Base-by-base conservation (phyloP, 2,797 vertebrate species). In the Pseudomugil tenellus region DNA sequence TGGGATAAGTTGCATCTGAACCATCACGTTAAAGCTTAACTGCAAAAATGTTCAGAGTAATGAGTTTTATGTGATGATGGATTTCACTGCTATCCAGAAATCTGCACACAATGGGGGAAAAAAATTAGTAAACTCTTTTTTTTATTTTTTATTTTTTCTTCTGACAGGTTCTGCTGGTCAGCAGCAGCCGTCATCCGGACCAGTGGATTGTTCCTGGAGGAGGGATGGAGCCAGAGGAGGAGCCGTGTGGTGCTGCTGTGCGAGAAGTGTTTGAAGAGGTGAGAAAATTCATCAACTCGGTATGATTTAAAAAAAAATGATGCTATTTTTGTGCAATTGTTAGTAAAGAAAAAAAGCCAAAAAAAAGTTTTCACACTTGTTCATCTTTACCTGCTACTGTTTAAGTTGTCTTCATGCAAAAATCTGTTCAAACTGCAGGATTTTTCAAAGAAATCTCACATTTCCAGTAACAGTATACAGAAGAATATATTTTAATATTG, bases 201-300 rank as follows among this genome's bases (percentile, higher is more conserved):
- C 97, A 99, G 72, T 99, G 98, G 98, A 99, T 99, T 69, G 97
- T 99, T 34, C 98, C 98, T 0, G 98, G 98, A 73, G 98, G 98
- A 72, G 98, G 98, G 61, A 98, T 99, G 97, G 98, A 99, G 89
- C 97, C 98, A 0, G 97, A 98, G 80, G 97, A 99, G 78, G 98
- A 99, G 80, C 97, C 98, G 0, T 96, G 97, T 0, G 96, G 96
- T 0, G 97, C 98, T 3, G 98, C 98, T 0, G 95, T 98, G 60
- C 94, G 98, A 85, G 98, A 99, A 71, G 98, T 99, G 21, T 99
- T 98, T 72, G 97, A 99, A 89, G 98, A 99, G 96, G 98, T 98
- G 88, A 96, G 62, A 74, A 93, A 35, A 68, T 19, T n/a, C 19
- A 31, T n/a, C 0, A 14, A 49, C 60, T 39, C 11, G 4, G 53